phyloP scores from a whole-genome alignment of 2,113 vertebrate genomes.

The Heteronetta atricapilla region DNA sequence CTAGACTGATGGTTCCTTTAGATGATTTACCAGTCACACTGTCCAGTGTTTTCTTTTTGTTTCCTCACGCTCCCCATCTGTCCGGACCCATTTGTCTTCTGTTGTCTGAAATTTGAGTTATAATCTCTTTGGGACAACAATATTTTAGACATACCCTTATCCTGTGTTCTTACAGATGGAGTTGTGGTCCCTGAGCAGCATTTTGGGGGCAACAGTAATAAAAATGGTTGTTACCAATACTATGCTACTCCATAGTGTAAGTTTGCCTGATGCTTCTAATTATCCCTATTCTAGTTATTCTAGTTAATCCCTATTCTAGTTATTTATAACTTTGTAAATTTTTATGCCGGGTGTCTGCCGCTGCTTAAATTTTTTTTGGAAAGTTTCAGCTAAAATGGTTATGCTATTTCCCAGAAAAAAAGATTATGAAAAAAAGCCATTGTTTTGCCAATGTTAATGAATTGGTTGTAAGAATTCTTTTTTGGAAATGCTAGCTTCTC shows the following conservation, averaged over 20 bases:
- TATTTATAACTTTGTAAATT: conserved; percentile 47
- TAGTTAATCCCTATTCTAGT: not conserved
- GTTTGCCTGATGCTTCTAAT: conserved; percentile 32
- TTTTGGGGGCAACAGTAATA: not conserved
- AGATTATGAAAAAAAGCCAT: conserved; percentile 57
- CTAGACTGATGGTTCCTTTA: not conserved
- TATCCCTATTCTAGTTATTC: conserved; percentile 5
- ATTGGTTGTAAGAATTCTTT: conserved; percentile 56
- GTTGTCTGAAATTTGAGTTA: not conserved
- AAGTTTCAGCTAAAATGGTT: conserved; percentile 44
- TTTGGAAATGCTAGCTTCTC: conserved; percentile 22
- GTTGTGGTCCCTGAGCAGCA: not conserved
- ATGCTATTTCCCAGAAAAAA: conserved; percentile 64
- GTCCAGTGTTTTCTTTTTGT: not conserved
- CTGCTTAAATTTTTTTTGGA: conserved; percentile 57
- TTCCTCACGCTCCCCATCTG: not conserved
- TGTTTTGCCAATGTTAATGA: conserved; percentile 71
- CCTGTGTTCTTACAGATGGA: not conserved
- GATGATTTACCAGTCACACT: not conserved
- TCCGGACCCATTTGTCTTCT: not conserved
- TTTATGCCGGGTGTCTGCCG: conserved; percentile 51
- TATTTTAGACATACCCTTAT: not conserved
- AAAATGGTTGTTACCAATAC: not conserved
- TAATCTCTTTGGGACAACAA: not conserved
- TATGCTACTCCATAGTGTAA: not conserved